Percentiles rank a stretch among this genome's conserved stretches.
Evolutionary conservation across 2,113 vertebrate genomes (phyloP).

Genomic region (Caretta caretta): DNA sequence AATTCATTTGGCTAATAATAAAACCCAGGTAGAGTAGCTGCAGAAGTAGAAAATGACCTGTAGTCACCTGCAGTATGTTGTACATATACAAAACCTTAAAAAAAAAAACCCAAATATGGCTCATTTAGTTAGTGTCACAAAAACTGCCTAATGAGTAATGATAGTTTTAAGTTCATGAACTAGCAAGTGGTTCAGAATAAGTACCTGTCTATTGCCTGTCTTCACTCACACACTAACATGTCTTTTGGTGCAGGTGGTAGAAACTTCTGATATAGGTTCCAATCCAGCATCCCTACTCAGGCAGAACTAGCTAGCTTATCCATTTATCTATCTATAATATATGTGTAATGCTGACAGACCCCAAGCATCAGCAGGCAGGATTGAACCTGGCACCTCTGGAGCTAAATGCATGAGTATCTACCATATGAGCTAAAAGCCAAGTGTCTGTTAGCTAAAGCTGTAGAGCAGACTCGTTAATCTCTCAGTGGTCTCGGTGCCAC

Average conservation of each 20-base stretch:
- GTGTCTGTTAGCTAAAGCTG: no score
- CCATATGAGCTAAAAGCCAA: no score
- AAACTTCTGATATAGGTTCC: constrained; percentile 24
- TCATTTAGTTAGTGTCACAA: constrained; percentile 25
- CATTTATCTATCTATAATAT: background rate
- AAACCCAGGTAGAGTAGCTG: background rate
- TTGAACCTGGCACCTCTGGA: no score
- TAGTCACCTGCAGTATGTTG: background rate
- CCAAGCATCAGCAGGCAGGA: no score
- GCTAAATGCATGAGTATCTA: no score
- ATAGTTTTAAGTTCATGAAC: background rate
- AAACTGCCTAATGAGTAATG: background rate
- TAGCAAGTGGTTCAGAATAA: constrained; percentile 21
- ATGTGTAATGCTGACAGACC: no score
- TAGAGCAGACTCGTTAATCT: no score
- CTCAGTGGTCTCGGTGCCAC: no score
- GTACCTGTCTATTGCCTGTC: constrained; percentile 5
- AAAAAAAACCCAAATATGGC: background rate
- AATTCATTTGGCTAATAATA: background rate
- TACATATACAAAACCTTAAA: background rate
- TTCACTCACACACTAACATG: constrained; percentile 9
- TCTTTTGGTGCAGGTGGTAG: constrained; percentile 34
- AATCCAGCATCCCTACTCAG: constrained; percentile 27
- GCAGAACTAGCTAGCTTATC: constrained; percentile 8
- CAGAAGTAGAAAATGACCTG: constrained; percentile 29